Evolutionary conservation across 1,140 invertebrate species (phyloP), one percentile per base, ranked within the genome.

Genomic region (Calephelis virginiensis): DNA sequence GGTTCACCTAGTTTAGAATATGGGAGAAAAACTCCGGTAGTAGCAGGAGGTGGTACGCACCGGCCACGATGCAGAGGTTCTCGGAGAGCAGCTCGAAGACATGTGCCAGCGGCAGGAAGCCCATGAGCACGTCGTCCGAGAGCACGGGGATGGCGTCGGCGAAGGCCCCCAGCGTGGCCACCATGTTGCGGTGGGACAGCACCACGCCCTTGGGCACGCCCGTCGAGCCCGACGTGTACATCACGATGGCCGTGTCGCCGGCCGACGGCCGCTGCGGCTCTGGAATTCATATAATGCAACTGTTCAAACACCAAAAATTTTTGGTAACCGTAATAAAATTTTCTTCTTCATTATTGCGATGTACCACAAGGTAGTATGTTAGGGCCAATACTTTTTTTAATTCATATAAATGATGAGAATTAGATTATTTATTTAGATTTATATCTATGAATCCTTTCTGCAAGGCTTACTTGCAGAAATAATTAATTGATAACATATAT

Each of bases 171-270:
- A 99, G 94, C 5, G 97, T 97, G 45, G 95, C 93, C 70, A 99
- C 94, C 76, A 99, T 95, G 90, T 99, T 99, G 72, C 93, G 94
- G 86, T 99, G 98, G 0, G 97, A 95, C n/a, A 97, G 82, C 37
- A 97, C 80, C 1, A 97, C 96, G 40, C 96, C 96, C 91, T 98
- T 98, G 0, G 97, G 97, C 65, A 96, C 94, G 43, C 98, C 97
- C 0, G 97, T 99, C 0, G 97, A 98, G 1, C 98, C 98, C 73
- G 96, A 97, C 0, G 98, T 99, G 92, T 99, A 99, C 97, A 99
- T 99, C 50, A 99, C 96, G 75, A 99, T 97, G 14, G 97, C 97
- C 12, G 94, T 95, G 78, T 99, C 97, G 8, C 94, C 92, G 2
- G 93, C 82, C 14, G 92, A 92, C 11, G 96, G 96, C 11, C 93